These are phyloP conservation scores for Tiliqua scincoides DNA, from an alignment of 2,113 vertebrate genomes.

Conservation along the genomic window DNA sequence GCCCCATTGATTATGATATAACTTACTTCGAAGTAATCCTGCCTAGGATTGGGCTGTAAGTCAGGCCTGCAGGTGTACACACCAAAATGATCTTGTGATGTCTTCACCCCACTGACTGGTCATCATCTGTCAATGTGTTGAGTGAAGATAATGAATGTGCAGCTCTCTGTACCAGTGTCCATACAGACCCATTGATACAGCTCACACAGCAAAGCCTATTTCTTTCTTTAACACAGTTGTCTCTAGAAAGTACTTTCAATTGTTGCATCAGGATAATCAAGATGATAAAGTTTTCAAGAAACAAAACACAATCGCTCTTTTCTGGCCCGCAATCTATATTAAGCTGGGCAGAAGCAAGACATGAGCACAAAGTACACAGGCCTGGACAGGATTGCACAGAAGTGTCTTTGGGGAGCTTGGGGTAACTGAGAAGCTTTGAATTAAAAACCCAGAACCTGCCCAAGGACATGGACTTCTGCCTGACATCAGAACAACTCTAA, in stretches of 20 bases:
- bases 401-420: slow-evolving; percentile 40
- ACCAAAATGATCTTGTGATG: neutral
- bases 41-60: too few relatives aligned
- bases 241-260: neutral
- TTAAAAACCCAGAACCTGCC: slow-evolving; percentile 28
- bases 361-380: neutral
- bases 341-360: neutral
- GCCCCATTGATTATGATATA: too few relatives aligned
- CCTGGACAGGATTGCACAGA: slow-evolving; percentile 16
- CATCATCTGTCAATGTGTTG: neutral
- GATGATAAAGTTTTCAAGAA: slow-evolving; percentile 11
- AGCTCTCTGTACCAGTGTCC: neutral
- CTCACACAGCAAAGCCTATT: neutral
- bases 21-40: too few relatives aligned
- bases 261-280: neutral
- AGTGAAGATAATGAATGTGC: neutral
- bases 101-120: neutral
- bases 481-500: slow-evolving; percentile 58
- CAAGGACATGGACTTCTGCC: slow-evolving; percentile 9
- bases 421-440: slow-evolving; percentile 38
- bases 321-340: slow-evolving; percentile 21
- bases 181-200: neutral
- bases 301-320: neutral
- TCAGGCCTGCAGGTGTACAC: neutral
- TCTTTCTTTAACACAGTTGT: neutral